A percentile compares a stretch with the other conserved stretches of the same genome.
phyloP scores from a whole-genome alignment of 2,113 vertebrate genomes.

The Eira barbara region DNA sequence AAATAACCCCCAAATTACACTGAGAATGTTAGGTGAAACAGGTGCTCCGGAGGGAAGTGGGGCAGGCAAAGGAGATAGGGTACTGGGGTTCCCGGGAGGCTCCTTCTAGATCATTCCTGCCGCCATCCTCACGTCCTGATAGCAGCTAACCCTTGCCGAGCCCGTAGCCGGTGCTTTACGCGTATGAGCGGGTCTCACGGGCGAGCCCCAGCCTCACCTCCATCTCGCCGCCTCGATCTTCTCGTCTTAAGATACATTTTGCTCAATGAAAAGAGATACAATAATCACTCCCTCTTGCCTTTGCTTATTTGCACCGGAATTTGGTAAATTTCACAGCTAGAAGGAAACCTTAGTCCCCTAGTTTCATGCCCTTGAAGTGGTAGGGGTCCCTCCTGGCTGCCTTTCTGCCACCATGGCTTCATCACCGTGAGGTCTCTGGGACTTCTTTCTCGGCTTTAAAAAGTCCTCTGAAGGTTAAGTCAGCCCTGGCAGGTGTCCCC shows the following conservation, averaged over 20 bases:
- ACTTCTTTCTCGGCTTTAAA: not conserved
- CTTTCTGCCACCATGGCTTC: not conserved
- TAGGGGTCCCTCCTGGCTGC: not conserved
- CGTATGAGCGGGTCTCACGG: fast-evolving
- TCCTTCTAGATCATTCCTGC: fast-evolving
- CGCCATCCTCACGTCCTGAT: fast-evolving
- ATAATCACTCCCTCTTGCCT: not conserved
- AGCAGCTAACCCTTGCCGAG: fast-evolving
- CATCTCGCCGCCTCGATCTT: fast-evolving
- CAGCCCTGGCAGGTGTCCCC: not conserved
- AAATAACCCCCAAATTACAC: not conserved
- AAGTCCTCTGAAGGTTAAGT: not conserved
- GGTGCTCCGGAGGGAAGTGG: not conserved
- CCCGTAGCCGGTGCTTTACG: fast-evolving
- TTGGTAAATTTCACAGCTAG: fast-evolving
- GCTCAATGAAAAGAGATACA: fast-evolving
- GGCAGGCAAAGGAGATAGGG: fast-evolving
- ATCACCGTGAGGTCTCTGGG: not conserved
- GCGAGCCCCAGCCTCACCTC: not conserved
- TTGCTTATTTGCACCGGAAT: not conserved
- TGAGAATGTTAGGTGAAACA: fast-evolving
- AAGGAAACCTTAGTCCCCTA: not conserved
- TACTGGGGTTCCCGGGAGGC: fast-evolving
- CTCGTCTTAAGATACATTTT: not conserved
- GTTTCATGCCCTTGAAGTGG: not conserved